These are phyloP conservation scores for Plebejus argus DNA, from an alignment of 2,888 invertebrate genomes.

Conservation along the genomic window DNA sequence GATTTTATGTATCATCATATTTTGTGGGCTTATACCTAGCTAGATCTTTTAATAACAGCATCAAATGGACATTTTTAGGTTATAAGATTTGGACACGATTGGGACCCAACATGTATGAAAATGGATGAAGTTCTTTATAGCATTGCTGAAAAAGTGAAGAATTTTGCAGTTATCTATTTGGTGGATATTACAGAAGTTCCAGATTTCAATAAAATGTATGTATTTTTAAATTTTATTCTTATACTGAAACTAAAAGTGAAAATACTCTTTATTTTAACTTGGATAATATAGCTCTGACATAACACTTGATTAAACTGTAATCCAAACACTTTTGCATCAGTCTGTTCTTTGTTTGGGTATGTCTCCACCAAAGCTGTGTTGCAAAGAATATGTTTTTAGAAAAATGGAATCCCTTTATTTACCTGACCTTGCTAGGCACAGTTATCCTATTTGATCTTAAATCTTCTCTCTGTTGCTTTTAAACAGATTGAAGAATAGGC, in stretches of 20 bases:
- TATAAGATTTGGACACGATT: slow-evolving; percentile 99
- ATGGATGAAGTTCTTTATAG: slow-evolving; percentile 99
- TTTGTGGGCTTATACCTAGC: neutral
- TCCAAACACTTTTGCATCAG: too few relatives aligned
- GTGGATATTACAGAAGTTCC: slow-evolving; percentile 99
- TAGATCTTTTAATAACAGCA: neutral
- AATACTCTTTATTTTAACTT: neutral
- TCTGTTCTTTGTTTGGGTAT: too few relatives aligned
- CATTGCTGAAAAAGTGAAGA: slow-evolving; percentile 98
- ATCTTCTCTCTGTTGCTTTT: too few relatives aligned
- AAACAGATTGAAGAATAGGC: too few relatives aligned
- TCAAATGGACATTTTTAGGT: slow-evolving; percentile 77
- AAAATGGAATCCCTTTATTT: too few relatives aligned
- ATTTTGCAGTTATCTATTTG: slow-evolving; percentile 98
- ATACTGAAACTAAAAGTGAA: neutral
- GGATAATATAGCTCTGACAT: too few relatives aligned
- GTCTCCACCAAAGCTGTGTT: too few relatives aligned
- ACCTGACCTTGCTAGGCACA: too few relatives aligned
- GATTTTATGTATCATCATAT: neutral
- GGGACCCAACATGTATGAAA: slow-evolving; percentile 99
- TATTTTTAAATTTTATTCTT: neutral
- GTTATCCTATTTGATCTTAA: too few relatives aligned
- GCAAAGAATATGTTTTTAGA: too few relatives aligned
- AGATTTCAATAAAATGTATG: slow-evolving; percentile 99
- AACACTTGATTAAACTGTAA: too few relatives aligned